These are phyloP conservation scores for Bettongia penicillata DNA, from an alignment of 2,113 vertebrate genomes.

Conservation along the genomic window DNA sequence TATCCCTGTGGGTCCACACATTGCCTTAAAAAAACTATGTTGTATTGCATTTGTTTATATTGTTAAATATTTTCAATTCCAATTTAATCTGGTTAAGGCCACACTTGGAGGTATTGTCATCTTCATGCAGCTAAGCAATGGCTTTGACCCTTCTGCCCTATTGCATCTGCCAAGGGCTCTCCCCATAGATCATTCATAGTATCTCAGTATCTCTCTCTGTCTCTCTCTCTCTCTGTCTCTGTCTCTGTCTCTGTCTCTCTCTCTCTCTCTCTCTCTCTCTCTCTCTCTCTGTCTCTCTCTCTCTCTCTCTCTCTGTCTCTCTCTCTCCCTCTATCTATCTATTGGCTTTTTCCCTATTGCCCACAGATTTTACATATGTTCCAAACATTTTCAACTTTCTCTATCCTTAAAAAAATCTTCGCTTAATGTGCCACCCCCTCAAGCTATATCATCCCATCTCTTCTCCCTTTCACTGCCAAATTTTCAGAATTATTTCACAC, in stretches of 20 bases:
- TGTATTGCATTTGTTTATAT: neutral
- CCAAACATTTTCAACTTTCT: neutral
- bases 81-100: neutral
- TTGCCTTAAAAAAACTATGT: neutral
- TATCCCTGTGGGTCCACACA: neutral
- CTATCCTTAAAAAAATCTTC: neutral
- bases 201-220: neutral
- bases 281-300: no score
- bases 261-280: no score
- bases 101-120: neutral
- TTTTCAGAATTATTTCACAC: neutral
- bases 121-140: neutral
- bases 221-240: no score
- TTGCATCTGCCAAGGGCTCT: neutral
- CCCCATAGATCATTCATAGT: neutral
- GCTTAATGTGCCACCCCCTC: neutral
- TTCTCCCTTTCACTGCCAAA: neutral
- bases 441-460: neutral
- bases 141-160: neutral
- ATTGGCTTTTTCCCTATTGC: neutral
- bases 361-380: neutral
- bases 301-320: no score
- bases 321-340: no score
- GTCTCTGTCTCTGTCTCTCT: no score
- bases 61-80: neutral